These are phyloP conservation scores for Lacerta agilis DNA, from an alignment of 2,797 vertebrate genomes.

Conservation along the genomic window DNA sequence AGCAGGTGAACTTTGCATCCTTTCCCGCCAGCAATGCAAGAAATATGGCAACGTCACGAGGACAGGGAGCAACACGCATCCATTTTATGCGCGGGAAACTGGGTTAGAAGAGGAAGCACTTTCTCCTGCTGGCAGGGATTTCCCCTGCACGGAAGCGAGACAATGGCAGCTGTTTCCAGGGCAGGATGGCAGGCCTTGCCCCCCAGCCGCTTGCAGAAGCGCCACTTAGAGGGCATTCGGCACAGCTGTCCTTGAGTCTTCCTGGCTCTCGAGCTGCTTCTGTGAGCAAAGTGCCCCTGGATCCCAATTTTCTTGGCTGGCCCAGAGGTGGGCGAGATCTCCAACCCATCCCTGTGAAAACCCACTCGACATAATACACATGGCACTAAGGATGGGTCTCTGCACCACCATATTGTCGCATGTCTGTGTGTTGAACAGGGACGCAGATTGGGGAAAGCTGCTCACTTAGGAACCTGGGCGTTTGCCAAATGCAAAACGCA, in stretches of 20 bases:
- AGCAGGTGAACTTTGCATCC: neutral
- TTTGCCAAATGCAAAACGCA: neutral
- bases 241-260: neutral
- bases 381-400: neutral
- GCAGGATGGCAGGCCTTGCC: neutral
- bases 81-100: neutral
- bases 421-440: neutral
- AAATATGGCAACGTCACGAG: neutral
- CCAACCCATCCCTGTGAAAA: neutral
- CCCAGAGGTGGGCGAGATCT: neutral
- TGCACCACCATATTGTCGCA: rapidly evolving
- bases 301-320: neutral
- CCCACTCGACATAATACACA: neutral
- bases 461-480: neutral
- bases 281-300: neutral
- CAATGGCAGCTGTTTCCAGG: neutral
- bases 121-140: neutral
- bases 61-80: rapidly evolving
- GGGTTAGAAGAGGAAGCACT: neutral
- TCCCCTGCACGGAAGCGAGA: too few relatives aligned
- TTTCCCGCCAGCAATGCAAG: neutral
- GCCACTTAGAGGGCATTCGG: neutral
- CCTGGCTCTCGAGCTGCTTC: neutral
- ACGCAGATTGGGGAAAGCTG: neutral
- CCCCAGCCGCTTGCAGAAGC: neutral